A percentile compares a stretch with the other conserved stretches of the same genome.
Conservation (phyloP, 2,113 vertebrate species). For the Struthio camelus region DNA sequence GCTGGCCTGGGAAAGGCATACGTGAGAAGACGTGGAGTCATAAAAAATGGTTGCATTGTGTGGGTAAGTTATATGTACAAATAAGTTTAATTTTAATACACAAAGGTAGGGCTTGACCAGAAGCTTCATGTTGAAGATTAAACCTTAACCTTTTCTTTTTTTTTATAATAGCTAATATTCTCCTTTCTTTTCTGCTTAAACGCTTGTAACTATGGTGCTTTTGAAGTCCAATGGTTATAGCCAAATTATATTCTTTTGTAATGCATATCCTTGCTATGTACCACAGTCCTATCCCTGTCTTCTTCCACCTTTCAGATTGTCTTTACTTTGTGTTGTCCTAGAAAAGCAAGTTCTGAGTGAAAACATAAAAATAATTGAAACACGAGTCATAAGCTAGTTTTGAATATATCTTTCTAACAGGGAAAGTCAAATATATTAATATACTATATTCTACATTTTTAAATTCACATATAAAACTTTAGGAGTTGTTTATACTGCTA, state of each 20-base stretch:
- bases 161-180: not conserved
- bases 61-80: not conserved
- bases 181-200: not conserved
- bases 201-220: not conserved
- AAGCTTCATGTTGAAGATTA: not conserved
- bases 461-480: not conserved
- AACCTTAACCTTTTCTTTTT: not conserved
- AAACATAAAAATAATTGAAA: not conserved
- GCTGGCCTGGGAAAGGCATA: not conserved
- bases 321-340: not conserved
- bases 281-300: not conserved
- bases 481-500: not conserved
- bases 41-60: not conserved
- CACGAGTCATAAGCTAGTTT: not conserved
- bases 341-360: not conserved
- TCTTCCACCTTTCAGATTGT: not conserved
- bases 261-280: not conserved
- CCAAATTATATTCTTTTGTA: not conserved
- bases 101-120: not conserved
- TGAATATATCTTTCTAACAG: not conserved
- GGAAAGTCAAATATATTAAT: conserved; percentile 1
- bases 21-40: not conserved
- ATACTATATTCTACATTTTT: not conserved
- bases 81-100: not conserved
- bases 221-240: not conserved